Conservation (phyloP, 2,797 vertebrate genomes). For the Dipus sagitta region DNA sequence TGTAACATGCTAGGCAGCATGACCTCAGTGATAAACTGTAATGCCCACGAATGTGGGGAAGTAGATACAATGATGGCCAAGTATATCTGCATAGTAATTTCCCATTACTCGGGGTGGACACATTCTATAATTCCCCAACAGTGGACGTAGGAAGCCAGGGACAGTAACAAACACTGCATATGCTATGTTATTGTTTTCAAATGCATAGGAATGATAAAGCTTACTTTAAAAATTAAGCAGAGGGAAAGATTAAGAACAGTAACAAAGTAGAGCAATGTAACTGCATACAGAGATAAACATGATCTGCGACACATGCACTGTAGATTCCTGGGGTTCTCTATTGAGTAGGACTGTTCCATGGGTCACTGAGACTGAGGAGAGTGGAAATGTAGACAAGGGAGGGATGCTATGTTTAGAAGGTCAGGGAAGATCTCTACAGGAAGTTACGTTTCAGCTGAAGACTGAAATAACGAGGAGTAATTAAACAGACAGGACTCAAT, state of each 20-base stretch:
- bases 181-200: neutral
- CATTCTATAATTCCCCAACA: neutral
- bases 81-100: neutral
- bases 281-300: neutral
- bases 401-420: neutral
- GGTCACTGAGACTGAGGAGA: neutral
- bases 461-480: neutral
- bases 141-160: neutral
- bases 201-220: neutral
- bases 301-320: neutral
- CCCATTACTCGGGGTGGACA: neutral
- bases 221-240: neutral
- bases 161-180: neutral
- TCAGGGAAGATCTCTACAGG: neutral
- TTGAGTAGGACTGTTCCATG: neutral
- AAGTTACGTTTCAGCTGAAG: neutral
- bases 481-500: neutral
- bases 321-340: neutral
- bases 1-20: neutral
- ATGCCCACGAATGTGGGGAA: neutral
- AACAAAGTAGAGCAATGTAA: neutral
- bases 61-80: fast-evolving
- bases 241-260: neutral
- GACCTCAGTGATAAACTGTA: neutral
- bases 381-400: neutral